Base-by-base conservation (phyloP, 2,888 invertebrate genomes). In the Drosophila acutilabella region DNA sequence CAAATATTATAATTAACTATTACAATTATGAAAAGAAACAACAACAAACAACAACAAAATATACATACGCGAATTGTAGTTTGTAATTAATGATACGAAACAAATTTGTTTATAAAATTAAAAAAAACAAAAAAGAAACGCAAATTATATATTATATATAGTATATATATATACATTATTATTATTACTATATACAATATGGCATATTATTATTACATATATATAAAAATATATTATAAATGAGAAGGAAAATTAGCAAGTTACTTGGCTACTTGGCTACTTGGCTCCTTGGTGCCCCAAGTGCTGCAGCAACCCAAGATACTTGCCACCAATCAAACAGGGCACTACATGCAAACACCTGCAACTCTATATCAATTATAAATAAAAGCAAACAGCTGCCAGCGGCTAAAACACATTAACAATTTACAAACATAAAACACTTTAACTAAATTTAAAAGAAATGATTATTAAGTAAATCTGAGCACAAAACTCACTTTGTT, bases 171-270 rank as follows among this genome's bases (percentile, higher is more conserved):
- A 79, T 59, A 64, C 60, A 80, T 78, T 81, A 87, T 86, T 81
- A 84, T 84, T 81, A 82, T 82, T 88, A 82, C 82, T 88, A 82
- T 87, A 82, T 87, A 82, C 75, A 78, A 86, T 86, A 81, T 81
- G 87, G 84, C 84, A 81, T 81, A 79, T 79, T 79, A 79, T 81
- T 88, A 78, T 73, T 82, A 86, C 69, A 82, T 81, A 88, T 74
- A 68, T 74, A 66, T 48, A 70, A 33, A 68, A 47, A 62, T 60
- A 71, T 59, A 70, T 53, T 13, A 36, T 13, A 66, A 48, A 71
- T 60, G 61, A 72, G 70, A 61, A 74, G 64, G 61, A 51, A 66
- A 71, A 79, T 66, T 74, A 80, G 68, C 68, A 80, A 78, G 69
- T 70, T 50, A 80, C 53, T 16, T 44, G 53, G 36, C 13, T 66